Evolutionary conservation across 2,113 vertebrate genomes (phyloP).

Genomic region (Anseranas semipalmata): DNA sequence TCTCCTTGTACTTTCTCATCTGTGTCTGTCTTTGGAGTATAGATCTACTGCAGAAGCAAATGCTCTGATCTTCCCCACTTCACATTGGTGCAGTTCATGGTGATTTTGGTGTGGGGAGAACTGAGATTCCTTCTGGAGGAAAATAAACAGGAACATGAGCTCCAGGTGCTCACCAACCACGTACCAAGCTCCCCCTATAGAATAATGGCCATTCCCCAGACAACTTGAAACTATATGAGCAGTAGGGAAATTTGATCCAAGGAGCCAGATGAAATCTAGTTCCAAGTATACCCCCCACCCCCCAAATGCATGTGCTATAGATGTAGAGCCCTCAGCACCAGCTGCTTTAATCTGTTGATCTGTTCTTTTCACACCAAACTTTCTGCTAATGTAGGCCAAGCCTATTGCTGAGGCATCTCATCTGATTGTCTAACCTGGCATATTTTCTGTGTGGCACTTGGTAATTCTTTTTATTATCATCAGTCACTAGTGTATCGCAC

Average conservation of each 20-base stretch:
- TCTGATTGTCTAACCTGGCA: not conserved
- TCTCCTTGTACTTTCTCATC: not conserved
- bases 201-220: not conserved
- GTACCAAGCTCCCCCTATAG: rapidly evolving
- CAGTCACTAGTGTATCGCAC: not conserved
- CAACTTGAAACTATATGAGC: not conserved
- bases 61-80: not conserved
- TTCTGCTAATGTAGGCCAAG: not conserved
- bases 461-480: conserved; percentile 9
- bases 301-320: not conserved
- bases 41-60: not conserved
- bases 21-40: not conserved
- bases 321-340: not conserved
- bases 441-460: not conserved
- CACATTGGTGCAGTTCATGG: not conserved
- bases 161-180: not conserved
- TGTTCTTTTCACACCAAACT: not conserved
- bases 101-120: not conserved
- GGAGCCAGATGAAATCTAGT: not conserved
- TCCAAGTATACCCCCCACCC: not conserved
- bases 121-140: not conserved
- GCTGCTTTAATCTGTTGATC: not conserved
- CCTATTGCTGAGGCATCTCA: not conserved
- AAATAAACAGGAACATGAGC: not conserved
- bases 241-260: not conserved